These are phyloP conservation scores for Zaprionus lineosus DNA, from an alignment of 2,888 invertebrate genomes.

Conservation along the genomic window DNA sequence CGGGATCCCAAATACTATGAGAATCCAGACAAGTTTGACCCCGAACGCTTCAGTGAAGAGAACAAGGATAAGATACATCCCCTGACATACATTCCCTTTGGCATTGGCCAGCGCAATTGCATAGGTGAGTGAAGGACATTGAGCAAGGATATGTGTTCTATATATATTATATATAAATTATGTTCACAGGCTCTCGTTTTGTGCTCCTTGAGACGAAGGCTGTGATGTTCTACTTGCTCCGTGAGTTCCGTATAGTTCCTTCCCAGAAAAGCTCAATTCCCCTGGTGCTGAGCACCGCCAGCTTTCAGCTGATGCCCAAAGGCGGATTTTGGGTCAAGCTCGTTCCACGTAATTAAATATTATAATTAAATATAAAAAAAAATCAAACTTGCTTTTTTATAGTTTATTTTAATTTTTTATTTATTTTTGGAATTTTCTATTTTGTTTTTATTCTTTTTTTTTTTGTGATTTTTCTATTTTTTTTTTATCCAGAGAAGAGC, in stretches of 20 bases:
- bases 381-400: not conserved
- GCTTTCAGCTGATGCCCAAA: constrained; percentile 73
- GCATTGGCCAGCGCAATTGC: constrained; percentile 86
- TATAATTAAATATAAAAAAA: not conserved
- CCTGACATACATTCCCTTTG: constrained; percentile 84
- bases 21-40: constrained; percentile 85
- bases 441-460: no score
- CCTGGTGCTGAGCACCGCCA: constrained; percentile 53
- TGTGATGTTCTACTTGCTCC: constrained; percentile 76
- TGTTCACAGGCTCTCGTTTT: constrained; percentile 77
- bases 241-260: constrained; percentile 70
- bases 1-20: constrained; percentile 84
- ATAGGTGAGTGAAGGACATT: constrained; percentile 83
- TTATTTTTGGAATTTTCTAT: no score
- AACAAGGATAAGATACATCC: constrained; percentile 84
- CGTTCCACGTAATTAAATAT: constrained; percentile 35
- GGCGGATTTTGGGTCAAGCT: constrained; percentile 80
- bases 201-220: constrained; percentile 81
- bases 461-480: no score
- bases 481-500: no score
- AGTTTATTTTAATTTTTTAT: not conserved
- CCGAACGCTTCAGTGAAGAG: constrained; percentile 85
- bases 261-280: constrained; percentile 75
- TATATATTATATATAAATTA: not conserved
- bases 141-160: not conserved